Evolutionary conservation across 2,888 invertebrate genomes (phyloP), one percentile per base, ranked within the genome.

Genomic region (Keiferia lycopersicella): DNA sequence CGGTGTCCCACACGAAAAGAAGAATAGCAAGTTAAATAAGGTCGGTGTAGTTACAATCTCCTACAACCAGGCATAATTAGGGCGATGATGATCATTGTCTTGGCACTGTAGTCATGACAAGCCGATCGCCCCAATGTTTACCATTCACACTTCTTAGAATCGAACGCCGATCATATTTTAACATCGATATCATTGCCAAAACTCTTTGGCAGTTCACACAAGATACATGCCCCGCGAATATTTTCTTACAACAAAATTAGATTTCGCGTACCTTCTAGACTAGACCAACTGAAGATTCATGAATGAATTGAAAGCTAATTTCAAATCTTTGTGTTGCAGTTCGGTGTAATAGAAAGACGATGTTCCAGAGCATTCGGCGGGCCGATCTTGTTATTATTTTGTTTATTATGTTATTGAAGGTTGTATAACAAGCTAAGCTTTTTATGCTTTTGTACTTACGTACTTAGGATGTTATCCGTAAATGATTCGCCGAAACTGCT

Each of bases 161-260:
- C 48, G 50, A 50, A 11, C 38, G 51, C 63, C 39, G 50, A 59
- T 61, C 65, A 63, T 63, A 50, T 65, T 61, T 63, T 56, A 65
- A 65, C 63, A 57, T 58, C 50, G 61, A 58, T 63, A 10, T 4
- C 14, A 58, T 58, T 65, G 65, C 65, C 65, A 65, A 65, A 63
- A 65, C 57, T 39, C 4, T 63, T 65, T 65, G 65, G 65, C 63
- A 61, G 53, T n/a, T 48, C 30, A 20, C 30, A 20, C 20, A 18
- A n/a, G 16, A 26, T 56, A 3, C 26, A 61, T 61, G 11, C 16
- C 12, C 26, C 26, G 18, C 50, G 50, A 50, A 50, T 61, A 61
- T 30, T 61, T 11, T 34, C 16, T 7, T 45, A 48, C 14, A 45
- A 51, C 41, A 20, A 30, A 48, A 11, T 16, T 22, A 41, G 16